Percentiles rank a stretch among this genome's conserved stretches.
These are phyloP conservation scores for Megalops atlanticus DNA, from an alignment of 2,113 vertebrate species.

Conservation along the genomic window DNA sequence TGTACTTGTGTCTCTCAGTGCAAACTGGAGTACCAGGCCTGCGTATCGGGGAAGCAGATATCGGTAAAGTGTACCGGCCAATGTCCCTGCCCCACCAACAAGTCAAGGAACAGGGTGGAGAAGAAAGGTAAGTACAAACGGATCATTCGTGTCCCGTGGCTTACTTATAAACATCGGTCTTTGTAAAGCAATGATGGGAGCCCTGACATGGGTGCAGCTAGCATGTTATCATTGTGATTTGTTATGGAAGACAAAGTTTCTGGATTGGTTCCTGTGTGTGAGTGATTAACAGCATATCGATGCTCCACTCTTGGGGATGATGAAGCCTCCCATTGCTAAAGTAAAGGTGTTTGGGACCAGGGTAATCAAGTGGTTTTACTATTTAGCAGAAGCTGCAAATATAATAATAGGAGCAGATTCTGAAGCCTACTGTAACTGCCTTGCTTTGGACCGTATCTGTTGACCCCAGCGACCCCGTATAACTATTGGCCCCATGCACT, in stretches of 20 bases:
- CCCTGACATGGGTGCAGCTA: too few species aligned
- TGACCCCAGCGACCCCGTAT: too few species aligned
- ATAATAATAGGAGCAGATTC: background rate
- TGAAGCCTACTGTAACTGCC: background rate
- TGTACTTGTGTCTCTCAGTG: constrained; percentile 75
- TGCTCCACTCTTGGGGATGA: too few species aligned
- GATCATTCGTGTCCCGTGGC: background rate
- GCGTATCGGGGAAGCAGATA: constrained; percentile 88
- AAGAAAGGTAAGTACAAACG: constrained; percentile 77
- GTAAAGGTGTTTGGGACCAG: background rate
- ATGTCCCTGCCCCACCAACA: constrained; percentile 83
- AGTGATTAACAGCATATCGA: too few species aligned
- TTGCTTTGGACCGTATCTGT: too few species aligned
- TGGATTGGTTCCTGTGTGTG: too few species aligned
- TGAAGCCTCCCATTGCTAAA: too few species aligned
- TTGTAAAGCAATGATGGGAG: too few species aligned
- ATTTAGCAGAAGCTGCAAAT: background rate
- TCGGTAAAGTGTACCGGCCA: constrained; percentile 84
- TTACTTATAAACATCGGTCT: too few species aligned
- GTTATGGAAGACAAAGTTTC: too few species aligned
- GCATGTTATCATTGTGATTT: too few species aligned
- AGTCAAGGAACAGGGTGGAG: constrained; percentile 65
- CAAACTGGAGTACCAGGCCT: constrained; percentile 94
- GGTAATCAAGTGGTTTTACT: background rate
- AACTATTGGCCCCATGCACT: background rate